phyloP scores from a whole-genome alignment of 2,888 invertebrate genomes.

The Nymphalis c-album region DNA sequence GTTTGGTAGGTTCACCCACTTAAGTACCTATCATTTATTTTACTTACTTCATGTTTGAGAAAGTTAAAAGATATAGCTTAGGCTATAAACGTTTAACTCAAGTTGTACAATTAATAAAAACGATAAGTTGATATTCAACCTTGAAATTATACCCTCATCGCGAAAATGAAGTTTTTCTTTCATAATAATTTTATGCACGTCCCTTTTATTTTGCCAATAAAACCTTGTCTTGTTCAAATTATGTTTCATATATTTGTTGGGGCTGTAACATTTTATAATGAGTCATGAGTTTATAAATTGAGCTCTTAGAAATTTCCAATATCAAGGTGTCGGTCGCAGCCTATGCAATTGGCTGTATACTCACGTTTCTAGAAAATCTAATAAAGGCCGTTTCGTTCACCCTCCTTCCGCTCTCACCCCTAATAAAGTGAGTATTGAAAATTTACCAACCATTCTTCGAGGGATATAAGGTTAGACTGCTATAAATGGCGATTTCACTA shows the following conservation, averaged over 20 bases:
- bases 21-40: no score
- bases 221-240: neutral
- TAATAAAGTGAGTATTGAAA: conserved; percentile 83
- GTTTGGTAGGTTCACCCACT: no score
- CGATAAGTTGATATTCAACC: no score
- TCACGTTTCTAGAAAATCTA: conserved; percentile 78
- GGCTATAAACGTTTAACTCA: no score
- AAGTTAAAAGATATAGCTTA: no score
- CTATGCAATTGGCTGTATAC: conserved; percentile 60
- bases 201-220: neutral
- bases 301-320: conserved; percentile 50
- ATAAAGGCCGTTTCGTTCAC: conserved; percentile 75
- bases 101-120: no score
- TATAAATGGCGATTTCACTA: conserved; percentile 62
- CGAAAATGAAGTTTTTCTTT: no score
- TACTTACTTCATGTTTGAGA: no score
- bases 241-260: conserved; percentile 4
- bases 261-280: conserved; percentile 10
- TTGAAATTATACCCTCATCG: no score
- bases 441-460: conserved; percentile 81
- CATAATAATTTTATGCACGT: no score
- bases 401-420: conserved; percentile 70
- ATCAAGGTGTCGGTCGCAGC: conserved; percentile 63
- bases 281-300: conserved; percentile 19
- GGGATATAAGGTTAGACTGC: conserved; percentile 76